A percentile compares a stretch with the other conserved stretches of the same genome.
phyloP scores from a whole-genome alignment of 53 echinoderm and acorn worm genomes.

The Henricia sp. region DNA sequence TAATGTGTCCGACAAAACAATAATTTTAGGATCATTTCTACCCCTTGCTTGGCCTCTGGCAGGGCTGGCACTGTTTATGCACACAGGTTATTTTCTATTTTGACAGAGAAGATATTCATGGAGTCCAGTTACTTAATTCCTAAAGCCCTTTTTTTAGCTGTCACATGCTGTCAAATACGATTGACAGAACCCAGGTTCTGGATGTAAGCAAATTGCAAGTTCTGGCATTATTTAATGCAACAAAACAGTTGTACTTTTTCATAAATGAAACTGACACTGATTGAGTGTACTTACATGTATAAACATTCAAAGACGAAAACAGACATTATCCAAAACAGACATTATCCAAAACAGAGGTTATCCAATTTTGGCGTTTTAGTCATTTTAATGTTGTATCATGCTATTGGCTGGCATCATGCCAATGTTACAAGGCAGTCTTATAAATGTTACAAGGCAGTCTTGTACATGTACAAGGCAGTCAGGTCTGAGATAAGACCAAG shows the following conservation, averaged over 20 bases:
- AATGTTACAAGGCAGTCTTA: no score
- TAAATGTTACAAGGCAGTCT: no score
- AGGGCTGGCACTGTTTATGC: constrained; percentile 30
- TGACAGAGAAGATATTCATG: constrained; percentile 25
- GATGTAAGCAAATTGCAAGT: constrained; percentile 7
- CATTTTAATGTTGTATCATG: no score
- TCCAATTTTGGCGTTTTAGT: no score
- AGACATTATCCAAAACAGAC: no score
- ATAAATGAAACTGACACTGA: no score
- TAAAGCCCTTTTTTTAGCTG: neutral
- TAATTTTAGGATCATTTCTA: neutral
- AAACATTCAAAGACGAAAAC: no score
- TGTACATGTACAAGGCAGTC: no score
- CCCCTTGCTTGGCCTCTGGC: constrained; percentile 25
- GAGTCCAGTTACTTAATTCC: constrained; percentile 9
- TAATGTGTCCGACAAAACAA: constrained; percentile 46
- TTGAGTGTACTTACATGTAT: no score
- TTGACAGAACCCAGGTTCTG: constrained; percentile 34
- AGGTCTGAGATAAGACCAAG: no score
- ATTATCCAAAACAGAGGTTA: no score
- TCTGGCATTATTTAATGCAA: constrained; percentile 1
- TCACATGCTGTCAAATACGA: constrained; percentile 39
- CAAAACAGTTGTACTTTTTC: neutral
- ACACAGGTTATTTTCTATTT: constrained; percentile 26
- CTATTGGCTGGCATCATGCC: no score